Conservation (phyloP, 2,797 vertebrate species). For the Pseudochaenichthys georgianus region DNA sequence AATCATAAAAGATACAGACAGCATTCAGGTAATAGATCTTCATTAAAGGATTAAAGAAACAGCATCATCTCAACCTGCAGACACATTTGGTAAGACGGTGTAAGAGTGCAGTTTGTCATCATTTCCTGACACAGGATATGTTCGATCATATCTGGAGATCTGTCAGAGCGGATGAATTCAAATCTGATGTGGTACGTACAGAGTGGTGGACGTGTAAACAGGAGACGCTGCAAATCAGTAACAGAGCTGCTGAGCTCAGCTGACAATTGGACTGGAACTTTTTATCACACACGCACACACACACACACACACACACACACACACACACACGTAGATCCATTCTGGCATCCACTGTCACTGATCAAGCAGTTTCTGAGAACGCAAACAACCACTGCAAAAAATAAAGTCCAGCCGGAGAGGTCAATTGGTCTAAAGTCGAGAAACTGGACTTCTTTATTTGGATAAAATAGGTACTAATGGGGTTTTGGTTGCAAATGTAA, state of each 20-base stretch:
- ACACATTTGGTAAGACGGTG: constrained; percentile 34
- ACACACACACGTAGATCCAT: constrained; percentile 32
- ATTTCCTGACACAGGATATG: constrained; percentile 58
- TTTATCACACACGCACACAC: constrained; percentile 28
- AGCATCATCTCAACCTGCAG: constrained; percentile 15
- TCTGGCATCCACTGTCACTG: constrained; percentile 52
- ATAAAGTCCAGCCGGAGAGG: constrained; percentile 6
- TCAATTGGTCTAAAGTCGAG: constrained; percentile 5
- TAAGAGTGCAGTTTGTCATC: constrained; percentile 11
- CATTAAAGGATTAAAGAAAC: neutral
- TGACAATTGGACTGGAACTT: constrained; percentile 52
- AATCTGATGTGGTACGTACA: constrained; percentile 13
- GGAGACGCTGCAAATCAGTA: constrained; percentile 66
- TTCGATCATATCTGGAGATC: constrained; percentile 39
- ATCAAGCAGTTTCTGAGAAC: constrained; percentile 47
- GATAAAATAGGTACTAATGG: neutral
- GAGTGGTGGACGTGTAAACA: constrained; percentile 33
- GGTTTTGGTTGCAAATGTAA: neutral
- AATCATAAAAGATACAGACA: neutral
- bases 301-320: too few relatives aligned
- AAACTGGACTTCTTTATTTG: neutral
- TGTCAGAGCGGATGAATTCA: constrained; percentile 46
- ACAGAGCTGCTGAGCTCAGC: constrained; percentile 71
- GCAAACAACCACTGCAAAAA: constrained; percentile 23
- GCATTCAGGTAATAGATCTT: neutral